These are phyloP conservation scores for Plebejus argus DNA, from an alignment of 2,888 invertebrate species.

Conservation along the genomic window DNA sequence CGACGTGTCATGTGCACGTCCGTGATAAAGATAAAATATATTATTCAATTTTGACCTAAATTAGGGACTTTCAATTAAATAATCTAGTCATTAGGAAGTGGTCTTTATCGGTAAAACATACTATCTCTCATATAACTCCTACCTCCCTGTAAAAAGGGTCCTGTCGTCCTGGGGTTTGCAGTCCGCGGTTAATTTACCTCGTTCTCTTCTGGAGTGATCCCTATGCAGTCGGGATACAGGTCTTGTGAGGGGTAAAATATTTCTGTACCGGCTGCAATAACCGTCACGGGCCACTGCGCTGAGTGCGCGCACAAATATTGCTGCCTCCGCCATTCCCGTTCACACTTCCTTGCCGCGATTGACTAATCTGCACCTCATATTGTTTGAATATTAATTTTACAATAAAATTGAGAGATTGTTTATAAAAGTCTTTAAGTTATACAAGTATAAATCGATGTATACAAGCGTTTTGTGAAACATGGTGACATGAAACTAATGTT, in stretches of 20 bases:
- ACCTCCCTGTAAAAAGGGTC: neutral
- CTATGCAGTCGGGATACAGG: neutral
- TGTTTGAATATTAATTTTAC: neutral
- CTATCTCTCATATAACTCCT: neutral
- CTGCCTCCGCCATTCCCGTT: slow-evolving; percentile 49
- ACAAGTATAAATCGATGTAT: no score
- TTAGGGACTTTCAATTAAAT: neutral
- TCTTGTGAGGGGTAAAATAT: slow-evolving; percentile 39
- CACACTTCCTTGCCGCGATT: slow-evolving; percentile 43
- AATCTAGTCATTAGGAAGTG: neutral
- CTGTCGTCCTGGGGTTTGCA: neutral
- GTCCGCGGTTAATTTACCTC: neutral
- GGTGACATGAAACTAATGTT: neutral
- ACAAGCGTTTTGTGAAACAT: neutral
- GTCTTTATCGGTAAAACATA: neutral
- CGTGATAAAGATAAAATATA: neutral
- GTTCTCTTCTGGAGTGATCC: neutral
- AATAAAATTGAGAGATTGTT: neutral
- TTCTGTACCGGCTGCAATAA: slow-evolving; percentile 45
- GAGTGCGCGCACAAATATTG: slow-evolving; percentile 55
- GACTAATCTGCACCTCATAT: slow-evolving; percentile 27
- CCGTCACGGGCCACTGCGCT: slow-evolving; percentile 62
- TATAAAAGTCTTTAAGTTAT: neutral
- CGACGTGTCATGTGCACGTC: neutral
- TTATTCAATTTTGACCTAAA: neutral